These are phyloP conservation scores for Plutella xylostella DNA, from an alignment of 2,888 invertebrate genomes.

Conservation along the genomic window DNA sequence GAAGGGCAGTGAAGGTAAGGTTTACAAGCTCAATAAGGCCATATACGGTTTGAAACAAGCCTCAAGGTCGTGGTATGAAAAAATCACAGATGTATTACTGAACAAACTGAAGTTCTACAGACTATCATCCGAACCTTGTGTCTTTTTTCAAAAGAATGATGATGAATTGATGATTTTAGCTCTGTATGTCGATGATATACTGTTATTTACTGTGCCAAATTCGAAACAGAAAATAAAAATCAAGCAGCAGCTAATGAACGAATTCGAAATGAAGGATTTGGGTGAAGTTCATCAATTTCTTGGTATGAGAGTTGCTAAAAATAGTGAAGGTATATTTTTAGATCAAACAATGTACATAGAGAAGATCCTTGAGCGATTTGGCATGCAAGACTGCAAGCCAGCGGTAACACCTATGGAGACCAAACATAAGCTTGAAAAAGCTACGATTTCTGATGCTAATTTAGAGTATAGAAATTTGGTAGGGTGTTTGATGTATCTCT, in stretches of 20 bases:
- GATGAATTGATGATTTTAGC: neutral
- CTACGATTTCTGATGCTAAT: neutral
- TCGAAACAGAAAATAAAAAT: neutral
- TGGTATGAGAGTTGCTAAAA: neutral
- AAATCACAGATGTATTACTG: neutral
- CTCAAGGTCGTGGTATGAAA: neutral
- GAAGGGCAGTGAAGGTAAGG: neutral
- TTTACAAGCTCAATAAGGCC: neutral
- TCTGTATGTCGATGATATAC: slow-evolving; percentile 5
- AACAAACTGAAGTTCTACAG: neutral
- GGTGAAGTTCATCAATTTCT: neutral
- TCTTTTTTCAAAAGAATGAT: neutral
- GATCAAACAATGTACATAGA: neutral
- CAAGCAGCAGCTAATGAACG: neutral
- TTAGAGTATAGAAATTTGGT: neutral
- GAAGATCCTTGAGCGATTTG: neutral
- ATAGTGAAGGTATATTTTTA: neutral
- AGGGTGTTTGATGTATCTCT: slow-evolving; percentile 18
- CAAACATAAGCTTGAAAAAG: neutral
- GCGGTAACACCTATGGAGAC: neutral
- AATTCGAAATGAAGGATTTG: slow-evolving; percentile 2
- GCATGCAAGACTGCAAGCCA: neutral
- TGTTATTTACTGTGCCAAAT: slow-evolving; percentile 1
- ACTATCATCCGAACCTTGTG: slow-evolving; percentile 1
- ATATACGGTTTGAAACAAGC: slow-evolving; percentile 5